Conservation (phyloP, 2,797 vertebrate genomes). For the Glyptemys insculpta region DNA sequence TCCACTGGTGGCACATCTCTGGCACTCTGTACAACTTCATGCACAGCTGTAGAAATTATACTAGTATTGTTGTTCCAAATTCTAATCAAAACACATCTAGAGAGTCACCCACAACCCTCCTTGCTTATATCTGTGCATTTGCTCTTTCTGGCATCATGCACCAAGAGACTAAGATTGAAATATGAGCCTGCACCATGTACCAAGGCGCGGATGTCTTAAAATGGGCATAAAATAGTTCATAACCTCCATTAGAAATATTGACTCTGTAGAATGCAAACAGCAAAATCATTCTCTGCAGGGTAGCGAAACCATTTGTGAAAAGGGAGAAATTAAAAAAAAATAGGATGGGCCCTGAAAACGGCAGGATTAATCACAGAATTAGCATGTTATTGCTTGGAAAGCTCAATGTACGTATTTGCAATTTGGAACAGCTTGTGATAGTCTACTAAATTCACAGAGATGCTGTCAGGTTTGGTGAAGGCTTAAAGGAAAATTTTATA, state of each 20-base stretch:
- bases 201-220: background rate
- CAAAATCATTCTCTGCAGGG: background rate
- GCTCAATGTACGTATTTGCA: conserved; percentile 10
- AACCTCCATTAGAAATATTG: background rate
- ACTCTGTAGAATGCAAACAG: background rate
- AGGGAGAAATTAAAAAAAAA: background rate
- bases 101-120: background rate
- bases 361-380: conserved; percentile 40
- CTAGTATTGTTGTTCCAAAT: background rate
- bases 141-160: background rate
- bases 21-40: background rate
- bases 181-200: accelerated
- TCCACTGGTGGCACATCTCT: background rate
- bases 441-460: conserved; percentile 25
- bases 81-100: background rate
- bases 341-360: background rate
- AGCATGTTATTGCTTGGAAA: conserved; percentile 33
- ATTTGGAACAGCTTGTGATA: conserved; percentile 42
- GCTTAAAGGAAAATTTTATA: conserved; percentile 17
- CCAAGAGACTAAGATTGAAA: background rate
- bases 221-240: background rate
- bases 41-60: background rate
- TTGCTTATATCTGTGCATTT: background rate
- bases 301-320: background rate
- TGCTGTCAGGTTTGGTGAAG: conserved; percentile 20